A percentile compares a stretch with the other conserved stretches of the same genome.
Evolutionary conservation across 1,140 invertebrate genomes (phyloP).

Genomic region (Grapholita molesta): DNA sequence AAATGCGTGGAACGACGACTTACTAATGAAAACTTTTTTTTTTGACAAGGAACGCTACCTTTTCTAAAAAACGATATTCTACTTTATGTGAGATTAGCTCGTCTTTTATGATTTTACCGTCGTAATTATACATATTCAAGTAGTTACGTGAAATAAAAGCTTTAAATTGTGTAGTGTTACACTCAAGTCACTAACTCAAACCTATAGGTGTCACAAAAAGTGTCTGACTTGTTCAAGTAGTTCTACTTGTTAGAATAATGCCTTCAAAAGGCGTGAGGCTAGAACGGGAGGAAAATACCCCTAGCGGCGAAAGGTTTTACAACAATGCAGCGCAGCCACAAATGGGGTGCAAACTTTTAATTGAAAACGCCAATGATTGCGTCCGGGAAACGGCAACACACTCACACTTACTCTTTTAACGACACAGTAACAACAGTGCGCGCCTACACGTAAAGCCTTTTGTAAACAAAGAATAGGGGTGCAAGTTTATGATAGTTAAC

Average conservation of each 20-base stretch:
- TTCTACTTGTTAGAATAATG: neutral
- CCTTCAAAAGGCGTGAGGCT: neutral
- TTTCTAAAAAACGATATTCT: no score
- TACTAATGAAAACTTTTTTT: no score
- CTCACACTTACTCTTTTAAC: neutral
- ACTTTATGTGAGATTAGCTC: no score
- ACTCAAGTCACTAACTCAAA: neutral
- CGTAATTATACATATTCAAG: no score
- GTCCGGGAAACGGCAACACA: neutral
- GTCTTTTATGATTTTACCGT: no score
- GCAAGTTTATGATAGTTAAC: no score
- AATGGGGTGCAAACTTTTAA: neutral
- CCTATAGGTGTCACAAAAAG: neutral
- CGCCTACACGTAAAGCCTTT: neutral
- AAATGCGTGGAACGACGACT: no score
- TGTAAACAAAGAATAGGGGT: neutral
- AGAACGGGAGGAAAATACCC: neutral
- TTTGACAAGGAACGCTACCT: no score
- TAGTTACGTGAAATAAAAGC: no score
- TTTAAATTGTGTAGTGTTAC: no score
- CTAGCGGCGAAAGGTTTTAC: neutral
- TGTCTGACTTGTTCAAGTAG: neutral
- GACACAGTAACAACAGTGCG: neutral
- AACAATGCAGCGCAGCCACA: slow-evolving; percentile 27
- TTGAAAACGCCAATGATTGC: neutral